A percentile compares a stretch with the other conserved stretches of the same genome.
Conservation (phyloP, 1,140 invertebrate genomes). For the Apis laboriosa region DNA sequence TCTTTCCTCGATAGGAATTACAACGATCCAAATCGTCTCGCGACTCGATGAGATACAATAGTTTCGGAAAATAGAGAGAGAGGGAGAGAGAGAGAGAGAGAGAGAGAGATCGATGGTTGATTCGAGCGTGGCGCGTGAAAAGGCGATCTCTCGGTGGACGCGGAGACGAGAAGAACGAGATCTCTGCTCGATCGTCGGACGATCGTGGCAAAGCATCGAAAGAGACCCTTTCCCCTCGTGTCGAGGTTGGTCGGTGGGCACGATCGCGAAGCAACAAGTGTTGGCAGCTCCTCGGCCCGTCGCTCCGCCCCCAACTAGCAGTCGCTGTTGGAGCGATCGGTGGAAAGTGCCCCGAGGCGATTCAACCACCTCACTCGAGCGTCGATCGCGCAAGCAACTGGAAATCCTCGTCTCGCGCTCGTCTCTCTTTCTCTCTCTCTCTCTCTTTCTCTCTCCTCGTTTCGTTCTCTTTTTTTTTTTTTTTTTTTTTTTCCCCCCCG, state of each 20-base stretch:
- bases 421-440: background rate
- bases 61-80: too few species aligned
- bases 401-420: slow-evolving; percentile 14
- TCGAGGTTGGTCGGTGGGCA: slow-evolving; percentile 47
- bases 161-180: background rate
- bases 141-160: too few species aligned
- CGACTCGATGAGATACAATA: too few species aligned
- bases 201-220: slow-evolving; percentile 18
- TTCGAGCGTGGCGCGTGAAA: too few species aligned
- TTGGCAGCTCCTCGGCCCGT: slow-evolving; percentile 64
- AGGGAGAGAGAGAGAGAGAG: too few species aligned
- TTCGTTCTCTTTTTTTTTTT: too few species aligned
- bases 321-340: slow-evolving; percentile 68
- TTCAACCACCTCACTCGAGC: slow-evolving; percentile 80
- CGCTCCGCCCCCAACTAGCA: slow-evolving; percentile 71
- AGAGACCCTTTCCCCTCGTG: slow-evolving; percentile 41
- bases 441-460: background rate
- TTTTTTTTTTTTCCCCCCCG: too few species aligned
- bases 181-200: background rate
- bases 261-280: slow-evolving; percentile 75
- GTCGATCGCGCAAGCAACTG: slow-evolving; percentile 71
- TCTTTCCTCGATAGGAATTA: too few species aligned
- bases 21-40: too few species aligned
- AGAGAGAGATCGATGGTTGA: too few species aligned
- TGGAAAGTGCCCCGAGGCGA: slow-evolving; percentile 78